These are phyloP conservation scores for Rhinopomastus cyanomelas DNA, from an alignment of 2,113 vertebrate species.

Conservation along the genomic window DNA sequence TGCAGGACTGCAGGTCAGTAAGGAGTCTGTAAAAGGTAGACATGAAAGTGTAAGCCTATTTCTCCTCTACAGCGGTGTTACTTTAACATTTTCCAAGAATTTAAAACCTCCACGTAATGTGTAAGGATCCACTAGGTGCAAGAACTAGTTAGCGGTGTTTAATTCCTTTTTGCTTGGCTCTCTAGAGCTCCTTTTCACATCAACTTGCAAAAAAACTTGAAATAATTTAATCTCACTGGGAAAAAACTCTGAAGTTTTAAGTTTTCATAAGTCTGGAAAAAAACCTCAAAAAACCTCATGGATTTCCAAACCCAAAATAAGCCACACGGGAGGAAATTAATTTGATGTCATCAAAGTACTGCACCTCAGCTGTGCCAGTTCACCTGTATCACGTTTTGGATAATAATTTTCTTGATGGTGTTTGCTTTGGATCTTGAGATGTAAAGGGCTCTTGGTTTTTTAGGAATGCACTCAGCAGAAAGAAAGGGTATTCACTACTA, in stretches of 20 bases:
- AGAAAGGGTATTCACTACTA: neutral
- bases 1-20: neutral
- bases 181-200: neutral
- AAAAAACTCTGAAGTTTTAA: neutral
- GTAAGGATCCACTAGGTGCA: neutral
- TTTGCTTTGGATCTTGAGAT: neutral
- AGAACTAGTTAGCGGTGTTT: neutral
- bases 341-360: neutral
- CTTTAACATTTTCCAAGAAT: neutral
- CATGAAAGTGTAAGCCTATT: neutral
- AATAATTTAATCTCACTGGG: neutral
- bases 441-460: neutral
- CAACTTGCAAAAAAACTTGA: neutral
- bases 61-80: neutral
- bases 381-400: neutral
- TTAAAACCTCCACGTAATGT: neutral
- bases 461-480: neutral
- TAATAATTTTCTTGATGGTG: neutral
- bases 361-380: neutral
- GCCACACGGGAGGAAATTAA: neutral
- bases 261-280: neutral
- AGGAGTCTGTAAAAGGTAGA: neutral
- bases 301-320: neutral
- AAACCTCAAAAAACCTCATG: accelerated
- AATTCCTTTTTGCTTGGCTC: neutral